Base-by-base conservation (phyloP, 1,140 invertebrate species). In the Eriocheir sinensis region DNA sequence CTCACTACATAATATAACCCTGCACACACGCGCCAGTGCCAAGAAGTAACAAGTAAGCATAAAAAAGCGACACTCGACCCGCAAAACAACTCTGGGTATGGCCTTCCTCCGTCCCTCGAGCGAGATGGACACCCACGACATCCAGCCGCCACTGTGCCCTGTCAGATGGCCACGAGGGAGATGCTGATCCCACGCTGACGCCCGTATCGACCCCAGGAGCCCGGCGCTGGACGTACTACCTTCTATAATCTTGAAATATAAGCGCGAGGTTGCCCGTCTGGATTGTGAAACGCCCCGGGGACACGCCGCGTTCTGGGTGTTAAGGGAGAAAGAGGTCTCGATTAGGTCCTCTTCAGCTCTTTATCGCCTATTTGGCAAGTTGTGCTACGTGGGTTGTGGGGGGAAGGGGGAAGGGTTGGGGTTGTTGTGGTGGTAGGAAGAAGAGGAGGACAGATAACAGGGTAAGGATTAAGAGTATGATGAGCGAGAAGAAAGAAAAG, bases 201-300 rank as follows among this genome's bases (percentile, higher is more conserved):
- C 60, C 48, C 60, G 60, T 72, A 72, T 72, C 21, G 60, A 72
- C 60, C 60, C 27, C 21, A 72, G 60, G 6, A 72, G 27, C 60
- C 60, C 17, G 60, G 12, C 21, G 17, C 2, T 72, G 0, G 17
- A 72, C 60, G 60, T 72, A n/a, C 21, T 3, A 21, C 21, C 60
- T 72, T 72, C 60, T 72, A n/a, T 72, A 72, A 53, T 72, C 60
- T 72, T 72, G 60, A 72, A 72, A 72, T 72, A 72, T 72, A 72
- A 53, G 60, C 60, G 17, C 60, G 60, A 72, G 48, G 60, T n/a
- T 2, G 9, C 27, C n/a, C 21, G 48, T 72, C 60, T n/a, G 27
- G 17, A n/a, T 72, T 53, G 0, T 17, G 60, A 72, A n/a, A 72
- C n/a, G 27, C 27, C 21, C n/a, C 27, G 21, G 21, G 27, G 60